A percentile compares a stretch with the other conserved stretches of the same genome.
phyloP scores from a whole-genome alignment of 1,140 invertebrate genomes.

The Drosophila equinoxialis region DNA sequence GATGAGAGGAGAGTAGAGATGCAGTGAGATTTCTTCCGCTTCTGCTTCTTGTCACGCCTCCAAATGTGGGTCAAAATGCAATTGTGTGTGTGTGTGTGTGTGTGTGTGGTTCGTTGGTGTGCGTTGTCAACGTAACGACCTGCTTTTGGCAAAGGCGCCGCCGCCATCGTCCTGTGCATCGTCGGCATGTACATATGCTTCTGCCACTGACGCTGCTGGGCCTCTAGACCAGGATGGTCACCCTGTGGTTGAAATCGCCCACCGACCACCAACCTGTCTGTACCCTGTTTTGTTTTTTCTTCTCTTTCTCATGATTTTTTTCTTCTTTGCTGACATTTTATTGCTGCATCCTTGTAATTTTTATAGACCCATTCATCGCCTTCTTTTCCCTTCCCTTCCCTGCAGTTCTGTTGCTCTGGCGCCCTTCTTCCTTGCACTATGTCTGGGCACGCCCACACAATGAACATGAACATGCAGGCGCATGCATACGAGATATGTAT shows the following conservation, averaged over 20 bases:
- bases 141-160: conserved; percentile 60
- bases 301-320: conserved; percentile 5
- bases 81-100: conserved; percentile 41
- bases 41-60: conserved; percentile 54
- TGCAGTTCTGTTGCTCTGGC: not conserved
- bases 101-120: not conserved
- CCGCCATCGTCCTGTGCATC: not conserved
- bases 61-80: conserved; percentile 71
- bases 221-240: conserved; percentile 28
- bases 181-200: not conserved
- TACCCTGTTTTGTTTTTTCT: conserved; percentile 1
- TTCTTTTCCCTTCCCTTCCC: too few relatives aligned
- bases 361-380: conserved; percentile 69
- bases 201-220: not conserved
- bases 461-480: conserved; percentile 36
- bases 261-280: conserved; percentile 8
- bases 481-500: conserved; percentile 7
- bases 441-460: conserved; percentile 66
- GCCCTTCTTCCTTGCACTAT: conserved; percentile 1
- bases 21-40: conserved; percentile 4
- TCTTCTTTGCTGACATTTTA: conserved; percentile 60
- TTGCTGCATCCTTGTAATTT: conserved; percentile 79
- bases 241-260: conserved; percentile 54
- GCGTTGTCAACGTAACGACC: conserved; percentile 78
- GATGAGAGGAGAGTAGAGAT: not conserved